A percentile compares a stretch with the other conserved stretches of the same genome.
Conservation (phyloP, 1,140 invertebrate species). For the Heterodera schachtii region DNA sequence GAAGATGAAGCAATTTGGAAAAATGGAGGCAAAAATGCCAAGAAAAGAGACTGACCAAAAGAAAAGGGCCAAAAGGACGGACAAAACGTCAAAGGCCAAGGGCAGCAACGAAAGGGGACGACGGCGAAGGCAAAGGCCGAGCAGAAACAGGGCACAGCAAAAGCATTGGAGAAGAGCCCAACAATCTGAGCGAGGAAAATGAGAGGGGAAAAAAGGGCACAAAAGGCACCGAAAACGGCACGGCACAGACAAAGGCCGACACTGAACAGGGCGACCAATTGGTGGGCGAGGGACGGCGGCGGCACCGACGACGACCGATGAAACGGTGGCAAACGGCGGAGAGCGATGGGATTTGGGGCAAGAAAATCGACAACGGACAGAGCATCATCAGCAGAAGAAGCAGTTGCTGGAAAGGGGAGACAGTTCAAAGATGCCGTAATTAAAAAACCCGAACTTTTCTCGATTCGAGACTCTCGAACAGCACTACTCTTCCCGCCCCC, state of each 20-base stretch:
- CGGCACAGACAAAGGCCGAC: background rate
- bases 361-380: too few relatives aligned
- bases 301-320: background rate
- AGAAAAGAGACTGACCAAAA: conserved; percentile 7
- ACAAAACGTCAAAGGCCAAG: conserved; percentile 7
- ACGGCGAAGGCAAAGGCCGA: conserved; percentile 7
- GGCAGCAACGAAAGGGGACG: background rate
- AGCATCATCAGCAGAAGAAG: too few relatives aligned
- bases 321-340: background rate
- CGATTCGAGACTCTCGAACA: too few relatives aligned
- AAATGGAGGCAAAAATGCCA: too few relatives aligned
- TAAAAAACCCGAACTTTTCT: too few relatives aligned
- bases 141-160: conserved; percentile 21
- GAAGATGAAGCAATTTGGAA: background rate
- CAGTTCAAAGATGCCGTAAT: too few relatives aligned
- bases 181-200: conserved; percentile 7
- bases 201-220: background rate
- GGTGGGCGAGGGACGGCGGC: background rate
- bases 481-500: too few relatives aligned
- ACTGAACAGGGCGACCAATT: background rate
- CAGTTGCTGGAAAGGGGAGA: too few relatives aligned
- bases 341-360: too few relatives aligned
- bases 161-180: conserved; percentile 28
- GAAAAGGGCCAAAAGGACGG: conserved; percentile 20
- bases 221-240: background rate